A percentile compares a stretch with the other conserved stretches of the same genome.
Evolutionary conservation across 1,140 invertebrate genomes (phyloP).

Genomic region (Drosophila jambulina): DNA sequence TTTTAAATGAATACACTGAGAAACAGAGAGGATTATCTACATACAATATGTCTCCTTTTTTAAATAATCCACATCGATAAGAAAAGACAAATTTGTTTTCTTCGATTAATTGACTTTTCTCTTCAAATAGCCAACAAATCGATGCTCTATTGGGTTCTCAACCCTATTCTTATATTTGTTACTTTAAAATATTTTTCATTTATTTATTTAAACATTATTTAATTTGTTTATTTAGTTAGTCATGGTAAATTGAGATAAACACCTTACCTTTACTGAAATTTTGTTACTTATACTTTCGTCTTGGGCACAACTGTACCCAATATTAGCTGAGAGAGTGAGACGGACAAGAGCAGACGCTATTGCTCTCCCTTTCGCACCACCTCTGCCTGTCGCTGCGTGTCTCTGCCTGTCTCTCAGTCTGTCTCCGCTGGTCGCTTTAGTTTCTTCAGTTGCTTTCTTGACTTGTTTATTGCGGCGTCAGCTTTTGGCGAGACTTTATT

Average conservation of each 20-base stretch:
- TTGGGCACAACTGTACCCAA: conserved; percentile 11
- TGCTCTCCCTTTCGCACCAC: neutral
- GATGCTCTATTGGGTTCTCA: too few relatives aligned
- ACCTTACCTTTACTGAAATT: neutral
- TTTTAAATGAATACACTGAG: too few relatives aligned
- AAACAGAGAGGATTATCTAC: too few relatives aligned
- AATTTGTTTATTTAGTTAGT: neutral
- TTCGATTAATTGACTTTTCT: too few relatives aligned
- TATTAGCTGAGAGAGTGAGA: conserved; percentile 2
- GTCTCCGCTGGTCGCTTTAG: conserved; percentile 25
- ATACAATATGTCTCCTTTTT: too few relatives aligned
- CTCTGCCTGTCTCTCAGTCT: conserved; percentile 16
- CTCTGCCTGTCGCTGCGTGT: conserved; percentile 5
- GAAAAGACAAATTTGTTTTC: too few relatives aligned
- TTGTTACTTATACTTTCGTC: neutral
- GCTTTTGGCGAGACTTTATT: conserved; percentile 70
- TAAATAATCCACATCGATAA: too few relatives aligned
- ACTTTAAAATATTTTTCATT: too few relatives aligned
- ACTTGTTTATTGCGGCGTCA: conserved; percentile 68
- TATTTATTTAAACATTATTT: neutral
- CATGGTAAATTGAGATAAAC: too few relatives aligned
- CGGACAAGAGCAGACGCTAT: conserved; percentile 2
- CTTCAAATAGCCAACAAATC: too few relatives aligned
- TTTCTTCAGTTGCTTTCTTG: conserved; percentile 47
- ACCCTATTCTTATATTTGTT: too few relatives aligned